Percentiles rank a stretch among this genome's conserved stretches.
These are phyloP conservation scores for Furcifer pardalis DNA, from an alignment of 2,797 vertebrate species.

Conservation along the genomic window DNA sequence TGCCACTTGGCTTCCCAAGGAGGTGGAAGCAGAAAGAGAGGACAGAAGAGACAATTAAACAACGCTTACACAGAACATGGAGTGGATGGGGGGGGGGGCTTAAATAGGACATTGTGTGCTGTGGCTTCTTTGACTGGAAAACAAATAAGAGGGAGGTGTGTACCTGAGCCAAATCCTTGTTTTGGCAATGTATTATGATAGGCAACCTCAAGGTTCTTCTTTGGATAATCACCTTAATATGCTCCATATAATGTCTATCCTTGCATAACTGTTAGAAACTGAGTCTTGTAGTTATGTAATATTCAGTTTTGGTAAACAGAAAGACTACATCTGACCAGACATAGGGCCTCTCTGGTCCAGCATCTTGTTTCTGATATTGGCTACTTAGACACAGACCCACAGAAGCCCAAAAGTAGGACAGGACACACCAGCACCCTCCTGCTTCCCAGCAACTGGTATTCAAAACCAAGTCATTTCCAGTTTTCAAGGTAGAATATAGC, in stretches of 20 bases:
- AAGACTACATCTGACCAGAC: too few relatives aligned
- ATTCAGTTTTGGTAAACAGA: neutral
- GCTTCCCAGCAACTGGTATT: too few relatives aligned
- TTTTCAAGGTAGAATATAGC: neutral
- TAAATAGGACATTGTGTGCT: neutral
- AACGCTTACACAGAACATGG: conserved; percentile 38
- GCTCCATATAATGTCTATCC: neutral
- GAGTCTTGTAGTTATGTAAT: neutral
- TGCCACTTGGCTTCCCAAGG: conserved; percentile 64
- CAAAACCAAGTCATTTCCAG: neutral
- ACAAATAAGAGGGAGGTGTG: neutral
- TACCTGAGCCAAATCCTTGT: neutral
- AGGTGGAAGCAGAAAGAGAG: conserved; percentile 73
- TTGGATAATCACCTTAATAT: neutral
- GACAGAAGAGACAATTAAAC: conserved; percentile 74
- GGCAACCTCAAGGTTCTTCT: neutral
- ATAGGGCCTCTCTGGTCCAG: neutral
- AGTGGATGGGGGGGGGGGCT: too few relatives aligned
- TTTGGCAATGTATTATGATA: neutral
- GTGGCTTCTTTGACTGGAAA: neutral
- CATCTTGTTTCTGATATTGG: neutral
- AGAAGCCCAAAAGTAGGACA: neutral
- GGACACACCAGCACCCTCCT: neutral
- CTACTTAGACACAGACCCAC: too few relatives aligned
- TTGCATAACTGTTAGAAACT: neutral